phyloP scores from a whole-genome alignment of 92 coral and sea anemone species.

The Pocillopora meandrina region DNA sequence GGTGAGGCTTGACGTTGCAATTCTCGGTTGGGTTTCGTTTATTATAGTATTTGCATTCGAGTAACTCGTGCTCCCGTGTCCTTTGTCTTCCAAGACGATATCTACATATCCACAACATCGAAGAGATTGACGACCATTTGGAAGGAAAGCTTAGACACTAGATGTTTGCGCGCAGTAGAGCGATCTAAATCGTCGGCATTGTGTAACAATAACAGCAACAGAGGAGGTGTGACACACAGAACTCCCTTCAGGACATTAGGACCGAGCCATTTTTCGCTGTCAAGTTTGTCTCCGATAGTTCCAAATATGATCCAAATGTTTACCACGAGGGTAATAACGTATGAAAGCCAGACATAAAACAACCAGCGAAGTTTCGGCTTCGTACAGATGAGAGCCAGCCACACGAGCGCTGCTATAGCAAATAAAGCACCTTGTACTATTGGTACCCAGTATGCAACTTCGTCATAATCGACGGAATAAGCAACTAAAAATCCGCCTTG shows the following conservation, averaged over 20 bases:
- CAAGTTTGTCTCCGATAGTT: conserved; percentile 20
- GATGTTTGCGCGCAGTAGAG: neutral
- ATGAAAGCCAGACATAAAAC: conserved; percentile 19
- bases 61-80: neutral
- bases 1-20: neutral
- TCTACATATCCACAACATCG: conserved; percentile 18
- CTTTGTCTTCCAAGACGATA: conserved; percentile 8
- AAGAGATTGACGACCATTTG: conserved; percentile 22
- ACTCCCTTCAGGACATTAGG: conserved; percentile 21
- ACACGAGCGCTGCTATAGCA: neutral
- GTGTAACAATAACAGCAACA: conserved; percentile 66
- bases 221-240: conserved; percentile 72
- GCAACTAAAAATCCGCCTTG: conserved; percentile 24
- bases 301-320: conserved; percentile 18
- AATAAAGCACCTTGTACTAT: neutral
- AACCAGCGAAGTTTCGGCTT: conserved; percentile 23
- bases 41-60: too few relatives aligned
- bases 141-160: conserved; percentile 23
- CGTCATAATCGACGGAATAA: conserved; percentile 10
- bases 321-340: neutral
- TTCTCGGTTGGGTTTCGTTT: too few relatives aligned
- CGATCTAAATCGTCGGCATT: conserved; percentile 21
- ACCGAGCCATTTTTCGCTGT: conserved; percentile 5
- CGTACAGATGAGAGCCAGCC: neutral
- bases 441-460: neutral